These are phyloP conservation scores for Corythornis leucogaster DNA, from an alignment of 2,797 vertebrate genomes.

Conservation along the genomic window DNA sequence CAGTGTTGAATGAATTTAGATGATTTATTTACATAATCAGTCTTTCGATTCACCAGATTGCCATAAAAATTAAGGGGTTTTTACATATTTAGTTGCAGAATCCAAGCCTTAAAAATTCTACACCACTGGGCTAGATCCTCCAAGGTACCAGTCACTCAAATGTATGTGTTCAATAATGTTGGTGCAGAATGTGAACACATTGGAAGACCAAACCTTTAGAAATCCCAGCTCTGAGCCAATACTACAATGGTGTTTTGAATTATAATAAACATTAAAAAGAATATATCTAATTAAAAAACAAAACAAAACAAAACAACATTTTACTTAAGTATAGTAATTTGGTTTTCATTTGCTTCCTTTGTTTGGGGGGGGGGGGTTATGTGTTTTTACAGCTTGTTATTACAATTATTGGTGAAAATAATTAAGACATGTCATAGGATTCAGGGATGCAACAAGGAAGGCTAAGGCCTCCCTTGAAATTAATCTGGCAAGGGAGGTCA, in stretches of 20 bases:
- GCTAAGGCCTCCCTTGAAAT: too few species aligned
- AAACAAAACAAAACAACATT: background rate
- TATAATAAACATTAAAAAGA: background rate
- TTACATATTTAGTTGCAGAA: background rate
- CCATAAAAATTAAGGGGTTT: background rate
- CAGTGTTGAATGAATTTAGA: background rate
- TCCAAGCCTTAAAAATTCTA: background rate
- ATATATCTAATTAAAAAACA: background rate
- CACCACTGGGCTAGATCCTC: accelerated
- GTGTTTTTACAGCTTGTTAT: background rate
- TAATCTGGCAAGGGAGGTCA: too few species aligned
- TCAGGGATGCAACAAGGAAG: too few species aligned
- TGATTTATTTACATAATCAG: background rate
- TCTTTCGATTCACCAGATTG: background rate
- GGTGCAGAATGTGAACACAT: background rate
- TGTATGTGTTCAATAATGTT: accelerated
- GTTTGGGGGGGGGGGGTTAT: background rate
- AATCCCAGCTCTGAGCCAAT: background rate
- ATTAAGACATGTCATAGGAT: background rate
- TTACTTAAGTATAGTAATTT: background rate
- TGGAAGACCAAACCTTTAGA: background rate
- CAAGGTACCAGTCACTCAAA: background rate
- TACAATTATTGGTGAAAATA: background rate
- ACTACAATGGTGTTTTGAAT: background rate
- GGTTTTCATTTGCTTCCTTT: background rate